Percentiles rank a stretch among this genome's conserved stretches.
Evolutionary conservation across 2,888 invertebrate species (phyloP).

Genomic region (Helleia helle): DNA sequence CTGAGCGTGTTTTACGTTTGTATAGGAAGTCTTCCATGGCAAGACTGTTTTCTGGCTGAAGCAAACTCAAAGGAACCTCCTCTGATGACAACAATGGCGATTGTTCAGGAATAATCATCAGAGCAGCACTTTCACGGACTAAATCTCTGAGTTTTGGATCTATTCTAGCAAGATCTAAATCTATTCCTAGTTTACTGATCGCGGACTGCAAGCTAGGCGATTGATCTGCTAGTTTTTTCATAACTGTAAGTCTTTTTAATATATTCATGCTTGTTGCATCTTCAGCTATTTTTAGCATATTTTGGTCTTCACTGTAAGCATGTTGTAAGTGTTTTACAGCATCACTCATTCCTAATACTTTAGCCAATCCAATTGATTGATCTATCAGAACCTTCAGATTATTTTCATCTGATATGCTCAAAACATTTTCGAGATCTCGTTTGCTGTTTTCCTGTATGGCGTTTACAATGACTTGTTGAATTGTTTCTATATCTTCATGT

Average conservation of each 20-base stretch:
- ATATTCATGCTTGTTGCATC: conserved; percentile 78
- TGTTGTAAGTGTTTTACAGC: conserved; percentile 73
- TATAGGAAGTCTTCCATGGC: conserved; percentile 84
- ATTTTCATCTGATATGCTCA: conserved; percentile 62
- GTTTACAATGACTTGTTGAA: conserved; percentile 79
- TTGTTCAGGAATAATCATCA: conserved; percentile 79
- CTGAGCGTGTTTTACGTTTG: conserved; percentile 71
- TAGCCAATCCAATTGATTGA: conserved; percentile 80
- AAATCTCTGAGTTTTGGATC: conserved; percentile 81
- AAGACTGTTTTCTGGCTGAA: conserved; percentile 80
- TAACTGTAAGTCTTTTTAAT: conserved; percentile 79
- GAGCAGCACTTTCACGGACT: conserved; percentile 81
- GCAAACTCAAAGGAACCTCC: conserved; percentile 79
- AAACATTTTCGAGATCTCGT: conserved; percentile 68
- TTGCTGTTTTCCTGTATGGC: conserved; percentile 78
- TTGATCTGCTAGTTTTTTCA: conserved; percentile 80
- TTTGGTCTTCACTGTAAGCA: conserved; percentile 69
- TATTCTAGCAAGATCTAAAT: conserved; percentile 78
- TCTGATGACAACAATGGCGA: conserved; percentile 75
- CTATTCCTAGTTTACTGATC: conserved; percentile 75
- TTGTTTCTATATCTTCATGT: conserved; percentile 76
- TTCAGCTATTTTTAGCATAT: conserved; percentile 68
- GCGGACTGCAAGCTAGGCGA: conserved; percentile 77
- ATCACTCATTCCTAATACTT: conserved; percentile 78
- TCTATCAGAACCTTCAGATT: conserved; percentile 63